These are phyloP conservation scores for Phyto melanocephala DNA, from an alignment of 2,888 invertebrate species.

Conservation along the genomic window DNA sequence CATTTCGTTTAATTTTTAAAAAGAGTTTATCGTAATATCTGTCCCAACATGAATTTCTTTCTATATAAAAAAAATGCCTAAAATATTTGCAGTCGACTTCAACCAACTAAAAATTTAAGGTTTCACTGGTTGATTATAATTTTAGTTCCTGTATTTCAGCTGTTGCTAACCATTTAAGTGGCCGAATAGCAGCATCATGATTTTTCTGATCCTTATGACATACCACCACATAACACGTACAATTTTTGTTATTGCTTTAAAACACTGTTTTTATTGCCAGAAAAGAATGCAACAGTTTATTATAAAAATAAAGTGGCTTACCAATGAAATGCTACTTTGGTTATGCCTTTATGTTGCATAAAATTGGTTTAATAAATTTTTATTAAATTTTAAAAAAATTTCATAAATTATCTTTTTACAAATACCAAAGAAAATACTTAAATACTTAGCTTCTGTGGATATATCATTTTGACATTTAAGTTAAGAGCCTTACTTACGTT, in stretches of 20 bases:
- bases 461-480: conserved; percentile 17
- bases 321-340: neutral
- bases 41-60: too few species aligned
- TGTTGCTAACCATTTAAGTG: conserved; percentile 17
- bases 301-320: neutral
- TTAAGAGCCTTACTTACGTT: conserved; percentile 9
- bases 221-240: conserved; percentile 18
- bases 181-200: conserved; percentile 24
- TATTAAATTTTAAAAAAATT: conserved; percentile 3
- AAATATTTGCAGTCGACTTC: neutral
- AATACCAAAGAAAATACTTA: too few species aligned
- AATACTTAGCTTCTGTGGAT: too few species aligned
- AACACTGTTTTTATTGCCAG: neutral
- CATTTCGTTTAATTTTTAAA: neutral
- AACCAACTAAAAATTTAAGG: neutral
- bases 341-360: neutral
- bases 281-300: conserved; percentile 21
- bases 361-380: neutral
- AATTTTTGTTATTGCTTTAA: neutral
- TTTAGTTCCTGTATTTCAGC: neutral
- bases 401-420: too few species aligned
- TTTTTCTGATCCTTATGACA: conserved; percentile 14
- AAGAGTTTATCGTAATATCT: too few species aligned
- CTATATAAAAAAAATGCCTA: too few species aligned
- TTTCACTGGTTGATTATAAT: neutral